phyloP scores from a whole-genome alignment of 2,113 vertebrate genomes.

The Chiloscyllium plagiosum region DNA sequence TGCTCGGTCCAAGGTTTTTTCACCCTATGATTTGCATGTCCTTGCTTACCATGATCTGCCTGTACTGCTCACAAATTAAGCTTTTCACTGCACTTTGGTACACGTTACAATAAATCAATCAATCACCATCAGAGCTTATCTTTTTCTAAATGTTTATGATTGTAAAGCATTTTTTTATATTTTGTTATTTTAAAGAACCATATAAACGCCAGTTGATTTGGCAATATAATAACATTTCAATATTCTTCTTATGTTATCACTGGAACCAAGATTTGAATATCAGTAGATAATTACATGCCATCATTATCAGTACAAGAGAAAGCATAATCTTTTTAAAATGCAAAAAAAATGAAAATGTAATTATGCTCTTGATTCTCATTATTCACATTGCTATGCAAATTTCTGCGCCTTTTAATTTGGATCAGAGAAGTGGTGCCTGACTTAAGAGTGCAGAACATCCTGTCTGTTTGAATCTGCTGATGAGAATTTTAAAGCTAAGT shows the following conservation, averaged over 20 bases:
- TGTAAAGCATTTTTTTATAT: neutral
- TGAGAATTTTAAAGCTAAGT: neutral
- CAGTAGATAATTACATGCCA: conserved; percentile 11
- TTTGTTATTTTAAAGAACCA: neutral
- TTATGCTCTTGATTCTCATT: conserved; percentile 20
- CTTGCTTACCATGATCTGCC: too few relatives aligned
- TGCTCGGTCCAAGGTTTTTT: too few relatives aligned
- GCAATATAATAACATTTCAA: neutral
- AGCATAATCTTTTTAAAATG: neutral
- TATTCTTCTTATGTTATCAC: neutral
- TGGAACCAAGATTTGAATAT: neutral
- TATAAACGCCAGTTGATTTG: neutral
- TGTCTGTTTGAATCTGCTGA: neutral
- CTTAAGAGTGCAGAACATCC: neutral
- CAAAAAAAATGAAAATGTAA: neutral
- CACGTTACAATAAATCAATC: too few relatives aligned
- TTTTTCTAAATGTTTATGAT: neutral
- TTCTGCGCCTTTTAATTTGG: conserved; percentile 2
- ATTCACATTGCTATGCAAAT: conserved; percentile 6
- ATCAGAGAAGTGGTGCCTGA: neutral
- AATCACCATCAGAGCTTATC: neutral
- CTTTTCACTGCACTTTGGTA: too few relatives aligned
- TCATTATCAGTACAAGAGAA: neutral
- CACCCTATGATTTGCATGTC: too few relatives aligned
- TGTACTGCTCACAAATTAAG: too few relatives aligned